Percentiles rank a stretch among this genome's conserved stretches.
Evolutionary conservation across 2,113 vertebrate genomes (phyloP).

Genomic region (Sceloporus undulatus): DNA sequence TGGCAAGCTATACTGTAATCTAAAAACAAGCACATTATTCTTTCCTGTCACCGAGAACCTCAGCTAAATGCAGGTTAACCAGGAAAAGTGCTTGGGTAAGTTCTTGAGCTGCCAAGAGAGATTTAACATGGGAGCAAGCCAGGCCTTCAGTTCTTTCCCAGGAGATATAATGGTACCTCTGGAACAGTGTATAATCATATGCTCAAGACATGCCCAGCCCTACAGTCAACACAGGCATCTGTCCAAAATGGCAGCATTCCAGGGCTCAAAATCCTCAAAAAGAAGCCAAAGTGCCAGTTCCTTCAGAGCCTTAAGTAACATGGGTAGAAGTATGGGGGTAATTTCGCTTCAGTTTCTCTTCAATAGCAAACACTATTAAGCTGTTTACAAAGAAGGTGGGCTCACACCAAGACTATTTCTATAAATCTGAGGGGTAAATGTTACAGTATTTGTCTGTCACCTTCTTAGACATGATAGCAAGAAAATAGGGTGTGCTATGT

Average conservation of each 20-base stretch:
- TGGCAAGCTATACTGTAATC: constrained; percentile 7
- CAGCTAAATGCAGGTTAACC: constrained; percentile 9
- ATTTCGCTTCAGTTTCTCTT: not conserved
- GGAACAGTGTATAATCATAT: not conserved
- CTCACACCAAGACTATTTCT: not conserved
- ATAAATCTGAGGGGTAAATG: too few species aligned
- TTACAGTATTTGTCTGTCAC: not conserved
- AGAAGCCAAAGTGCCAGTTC: not conserved
- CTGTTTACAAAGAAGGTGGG: not conserved
- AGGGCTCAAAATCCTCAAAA: not conserved
- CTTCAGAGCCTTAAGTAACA: not conserved
- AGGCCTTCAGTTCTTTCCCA: not conserved
- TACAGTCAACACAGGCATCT: not conserved
- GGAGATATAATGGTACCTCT: constrained; percentile 13
- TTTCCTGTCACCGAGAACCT: constrained; percentile 24
- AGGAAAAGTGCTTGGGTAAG: not conserved
- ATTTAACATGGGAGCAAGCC: constrained; percentile 6
- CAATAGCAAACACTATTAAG: not conserved
- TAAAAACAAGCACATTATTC: not conserved
- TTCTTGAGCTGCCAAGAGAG: constrained; percentile 10
- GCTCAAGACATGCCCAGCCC: constrained; percentile 29
- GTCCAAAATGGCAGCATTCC: not conserved
- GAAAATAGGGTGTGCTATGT: not conserved
- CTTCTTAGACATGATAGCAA: not conserved
- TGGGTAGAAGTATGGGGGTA: not conserved